Evolutionary conservation across 2,797 vertebrate species (phyloP), one percentile per base, ranked within the genome.

Genomic region (Neopelma chrysocephalum): DNA sequence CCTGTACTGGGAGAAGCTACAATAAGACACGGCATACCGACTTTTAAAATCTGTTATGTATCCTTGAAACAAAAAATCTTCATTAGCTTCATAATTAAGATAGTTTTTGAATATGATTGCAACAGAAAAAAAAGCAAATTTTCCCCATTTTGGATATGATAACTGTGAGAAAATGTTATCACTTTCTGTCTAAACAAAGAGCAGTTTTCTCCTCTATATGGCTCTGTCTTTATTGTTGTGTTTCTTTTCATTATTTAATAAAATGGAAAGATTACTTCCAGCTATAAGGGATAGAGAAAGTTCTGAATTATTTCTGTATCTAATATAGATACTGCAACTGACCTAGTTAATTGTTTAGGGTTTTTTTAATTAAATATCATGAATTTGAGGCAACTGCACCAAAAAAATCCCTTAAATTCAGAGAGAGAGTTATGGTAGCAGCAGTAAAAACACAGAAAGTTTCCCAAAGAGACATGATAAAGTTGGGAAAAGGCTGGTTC

Each of bases 1-100:
- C 19, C 21, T 79, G 6, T 50, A 8, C 15, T 69, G 29, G 15
- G 20, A 89, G 26, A 88, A 90, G 32, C 17, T 75, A 17, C 50
- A 69, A 25, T 50, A 86, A 88, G 19, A 50, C 18, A 47, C 11
- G 87, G 6, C 9, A 79, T 4, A 38, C 10, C 79, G 27, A 26
- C 31, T 80, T 81, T 48, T 43, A 80, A 87, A 75, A 81, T 54
- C 32, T 79, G 7, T n/a, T 56, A 32, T 57, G 14, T 31, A 26
- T 51, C 42, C 66, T 62, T 70, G 29, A 22, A 86, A 91, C 79
- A 71, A 77, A 51, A 54, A 27, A 9, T 51, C 1, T 73, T 78
- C 47, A 34, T 92, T 91, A 69, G 20, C 77, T 96, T 96, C 79
- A 87, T 69, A 93, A 94, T 90, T 82, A 51, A 86, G 77, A 81